A percentile compares a stretch with the other conserved stretches of the same genome.
phyloP scores from a whole-genome alignment of 2,797 vertebrate genomes.

The Denticeps clupeoides region DNA sequence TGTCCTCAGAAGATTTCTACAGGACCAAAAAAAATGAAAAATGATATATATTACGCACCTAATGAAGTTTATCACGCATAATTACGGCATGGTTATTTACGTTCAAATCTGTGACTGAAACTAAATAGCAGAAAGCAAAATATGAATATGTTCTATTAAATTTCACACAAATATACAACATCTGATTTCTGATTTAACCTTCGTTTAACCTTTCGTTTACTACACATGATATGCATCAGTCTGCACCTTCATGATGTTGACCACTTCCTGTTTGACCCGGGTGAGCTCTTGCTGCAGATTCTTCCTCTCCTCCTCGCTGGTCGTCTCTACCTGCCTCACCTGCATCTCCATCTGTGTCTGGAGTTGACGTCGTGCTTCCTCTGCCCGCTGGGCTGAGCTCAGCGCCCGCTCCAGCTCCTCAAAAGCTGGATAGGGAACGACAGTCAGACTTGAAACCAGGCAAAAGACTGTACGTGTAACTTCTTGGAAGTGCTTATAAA shows the following conservation, averaged over 20 bases:
- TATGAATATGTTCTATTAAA: neutral
- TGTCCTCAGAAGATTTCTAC: constrained; percentile 80
- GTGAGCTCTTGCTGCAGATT: constrained; percentile 80
- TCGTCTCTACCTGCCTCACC: constrained; percentile 72
- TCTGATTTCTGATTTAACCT: too few relatives aligned
- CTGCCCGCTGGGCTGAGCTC: constrained; percentile 74
- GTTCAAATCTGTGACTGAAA: too few relatives aligned
- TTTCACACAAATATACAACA: too few relatives aligned
- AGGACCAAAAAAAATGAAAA: constrained; percentile 17
- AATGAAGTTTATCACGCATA: too few relatives aligned
- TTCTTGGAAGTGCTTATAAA: too few relatives aligned
- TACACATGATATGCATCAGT: too few relatives aligned
- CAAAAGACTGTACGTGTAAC: too few relatives aligned
- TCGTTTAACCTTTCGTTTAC: too few relatives aligned
- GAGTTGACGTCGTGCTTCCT: constrained; percentile 76
- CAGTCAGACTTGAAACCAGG: too few relatives aligned
- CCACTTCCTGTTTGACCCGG: constrained; percentile 83
- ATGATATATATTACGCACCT: neutral
- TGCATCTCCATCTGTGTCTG: constrained; percentile 83
- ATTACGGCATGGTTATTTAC: too few relatives aligned
- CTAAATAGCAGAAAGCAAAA: too few relatives aligned
- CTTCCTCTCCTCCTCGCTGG: constrained; percentile 77
- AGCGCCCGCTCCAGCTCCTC: constrained; percentile 87
- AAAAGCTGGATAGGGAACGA: constrained; percentile 66
- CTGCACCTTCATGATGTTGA: constrained; percentile 81